Conservation (phyloP, 1,140 invertebrate genomes). For the Popillia japonica region DNA sequence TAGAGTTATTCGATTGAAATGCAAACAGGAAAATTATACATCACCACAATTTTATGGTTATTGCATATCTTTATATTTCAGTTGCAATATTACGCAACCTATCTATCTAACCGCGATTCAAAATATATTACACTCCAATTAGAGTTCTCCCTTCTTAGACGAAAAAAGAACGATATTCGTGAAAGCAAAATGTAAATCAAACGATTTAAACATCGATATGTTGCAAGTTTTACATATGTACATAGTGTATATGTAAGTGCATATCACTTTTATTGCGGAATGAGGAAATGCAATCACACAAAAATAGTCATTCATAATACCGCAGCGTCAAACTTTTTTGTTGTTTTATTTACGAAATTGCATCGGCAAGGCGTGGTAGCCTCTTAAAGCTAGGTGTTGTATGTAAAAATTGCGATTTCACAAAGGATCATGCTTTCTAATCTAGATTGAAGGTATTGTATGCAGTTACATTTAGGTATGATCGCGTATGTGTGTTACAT, state of each 20-base stretch:
- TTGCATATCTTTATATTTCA: too few relatives aligned
- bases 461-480: not conserved
- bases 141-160: too few relatives aligned
- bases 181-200: not conserved
- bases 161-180: not conserved
- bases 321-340: not conserved
- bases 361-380: not conserved
- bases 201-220: not conserved
- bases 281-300: not conserved
- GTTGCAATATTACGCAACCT: too few relatives aligned
- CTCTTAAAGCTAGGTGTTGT: not conserved
- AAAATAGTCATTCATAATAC: not conserved
- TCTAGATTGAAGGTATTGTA: slow-evolving; percentile 11
- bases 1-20: too few relatives aligned
- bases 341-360: not conserved
- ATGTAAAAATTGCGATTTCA: slow-evolving; percentile 29
- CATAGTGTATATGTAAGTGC: too few relatives aligned
- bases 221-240: not conserved
- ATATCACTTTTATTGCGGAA: not conserved
- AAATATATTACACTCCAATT: too few relatives aligned
- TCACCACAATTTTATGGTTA: too few relatives aligned
- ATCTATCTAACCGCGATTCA: too few relatives aligned
- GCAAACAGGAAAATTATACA: too few relatives aligned
- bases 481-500: not conserved
- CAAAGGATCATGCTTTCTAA: slow-evolving; percentile 23